Base-by-base conservation (phyloP, 2,113 vertebrate genomes). In the Pipa parva region DNA sequence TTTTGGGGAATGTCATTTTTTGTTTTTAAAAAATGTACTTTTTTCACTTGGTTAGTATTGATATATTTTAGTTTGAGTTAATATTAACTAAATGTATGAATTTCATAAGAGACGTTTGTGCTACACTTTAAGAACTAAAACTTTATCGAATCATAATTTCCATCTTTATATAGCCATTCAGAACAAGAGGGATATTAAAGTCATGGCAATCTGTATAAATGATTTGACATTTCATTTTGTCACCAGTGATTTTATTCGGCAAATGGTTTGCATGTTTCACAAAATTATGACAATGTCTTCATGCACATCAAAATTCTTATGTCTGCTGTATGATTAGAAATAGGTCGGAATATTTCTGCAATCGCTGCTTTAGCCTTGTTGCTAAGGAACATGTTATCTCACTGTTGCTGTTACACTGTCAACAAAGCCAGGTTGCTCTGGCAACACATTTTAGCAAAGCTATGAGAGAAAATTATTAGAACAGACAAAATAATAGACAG, bases 321-420 rank as follows among this genome's bases (percentile, higher is more conserved):
- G 33, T 17, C 45, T 46, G 48, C 29, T 28, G 57, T 60, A 27
- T 49, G 61, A 46, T 61, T 70, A 45, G 36, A 70, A 45, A 45
- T 28, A 52, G 46, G 25, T 21, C 61, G 58, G 49, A 61, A 61
- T 61, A 61, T 70, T 61, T 70, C 33, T 22, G 66, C 33, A 61
- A 42, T 70, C 48, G 26, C 36, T 54, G 48, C 24, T 60, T 70
- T 70, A 51, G 46, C 64, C 48, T 51, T 42, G 66, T 70, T 70
- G 58, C 66, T 70, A 70, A 20, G 66, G 45, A 45, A 70, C 58
- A 42, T 54, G 58, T 61, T 70, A 70, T 70, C 66, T 52, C 49
- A 70, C 66, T 61, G 20, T 29, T 54, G 24, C 57, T 61, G 66
- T 49, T 70, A 48, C 45, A 46, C 56, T 48, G 45, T 70, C 60